Evolutionary conservation across 2,888 invertebrate species (phyloP), one percentile per base, ranked within the genome.

Genomic region (Philopedon plagiatum): DNA sequence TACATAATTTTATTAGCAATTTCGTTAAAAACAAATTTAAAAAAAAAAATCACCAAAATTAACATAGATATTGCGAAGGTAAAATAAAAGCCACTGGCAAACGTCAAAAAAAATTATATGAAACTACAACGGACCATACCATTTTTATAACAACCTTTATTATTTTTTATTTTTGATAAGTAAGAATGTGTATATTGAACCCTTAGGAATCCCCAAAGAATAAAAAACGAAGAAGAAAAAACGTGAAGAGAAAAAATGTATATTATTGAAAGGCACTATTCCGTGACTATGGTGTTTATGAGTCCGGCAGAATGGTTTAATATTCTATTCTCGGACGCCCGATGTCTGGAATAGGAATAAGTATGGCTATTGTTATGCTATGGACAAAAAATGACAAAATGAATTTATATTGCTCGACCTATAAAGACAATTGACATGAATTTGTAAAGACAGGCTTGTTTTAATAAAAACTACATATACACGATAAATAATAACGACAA

Each of bases 181-280:
- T 23, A 46, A n/a, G 18, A 21, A 46, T 46, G 46, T 46, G 46
- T 46, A 15, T 39, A 46, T 46, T 46, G 23, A 46, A 46, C 46
- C 46, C 8, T 46, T n/a, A 46, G 46, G 23, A 46, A 46, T 46
- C n/a, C 46, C 21, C 46, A n/a, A 46, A 46, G 46, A 46, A 46
- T 46, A 46, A 46, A 44, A 46, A 46, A n/a, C 9, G 19, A 23
- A 7, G 8, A 46, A 7, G 8, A 46, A 44, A 46, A 46, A 46
- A 46, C 46, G 46, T 46, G 46, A 21, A 46, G 5, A 46, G 46
- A 46, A 46, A 46, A 46, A 46, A 46, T 46, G 46, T 46, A 46
- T 46, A 46, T 46, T 46, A 46, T 46, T 46, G 46, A 46, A 46
- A 21, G 46, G 46, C 21, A 46, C 46, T 46, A 21, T 21, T 46